Percentiles rank a stretch among this genome's conserved stretches.
Conservation (phyloP, 2,797 vertebrate genomes). For the Galaxias olidus region DNA sequence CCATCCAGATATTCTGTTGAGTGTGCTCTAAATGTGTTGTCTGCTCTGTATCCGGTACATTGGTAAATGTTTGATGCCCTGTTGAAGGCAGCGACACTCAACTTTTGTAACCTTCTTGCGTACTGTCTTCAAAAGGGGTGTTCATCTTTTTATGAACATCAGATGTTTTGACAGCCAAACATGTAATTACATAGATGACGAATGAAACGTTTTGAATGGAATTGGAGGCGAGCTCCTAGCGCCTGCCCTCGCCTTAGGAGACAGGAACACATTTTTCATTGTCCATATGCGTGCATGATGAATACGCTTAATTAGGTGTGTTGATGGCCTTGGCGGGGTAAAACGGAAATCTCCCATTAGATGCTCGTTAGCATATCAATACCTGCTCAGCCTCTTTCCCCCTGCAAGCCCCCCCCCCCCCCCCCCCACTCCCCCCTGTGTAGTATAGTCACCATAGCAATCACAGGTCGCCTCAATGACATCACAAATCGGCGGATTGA, state of each 20-base stretch:
- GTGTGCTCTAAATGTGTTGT: no score
- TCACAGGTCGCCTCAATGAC: conserved; percentile 45
- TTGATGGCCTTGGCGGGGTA: conserved; percentile 56
- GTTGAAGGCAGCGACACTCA: background rate
- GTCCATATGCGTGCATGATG: conserved; percentile 57
- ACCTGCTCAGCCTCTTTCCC: conserved; percentile 37
- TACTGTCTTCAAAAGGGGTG: background rate
- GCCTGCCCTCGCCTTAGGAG: conserved; percentile 50
- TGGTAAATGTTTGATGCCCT: background rate
- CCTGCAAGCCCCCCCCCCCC: conserved; percentile 19
- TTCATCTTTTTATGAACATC: background rate
- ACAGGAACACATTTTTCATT: conserved; percentile 37
- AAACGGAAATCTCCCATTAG: conserved; percentile 58
- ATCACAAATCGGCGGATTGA: conserved; percentile 32
- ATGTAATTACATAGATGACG: conserved; percentile 53
- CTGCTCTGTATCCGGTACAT: no score
- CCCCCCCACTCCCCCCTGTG: background rate
- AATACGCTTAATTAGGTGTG: conserved; percentile 66
- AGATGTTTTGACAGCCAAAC: background rate
- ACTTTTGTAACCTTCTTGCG: background rate
- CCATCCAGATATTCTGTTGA: no score
- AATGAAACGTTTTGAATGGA: conserved; percentile 19
- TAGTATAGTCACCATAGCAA: conserved; percentile 47
- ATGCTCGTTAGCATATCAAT: conserved; percentile 66
- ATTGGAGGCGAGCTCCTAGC: conserved; percentile 48